Percentiles rank a stretch among this genome's conserved stretches.
These are phyloP conservation scores for Pelecanus crispus DNA, from an alignment of 2,113 vertebrate species.

Conservation along the genomic window DNA sequence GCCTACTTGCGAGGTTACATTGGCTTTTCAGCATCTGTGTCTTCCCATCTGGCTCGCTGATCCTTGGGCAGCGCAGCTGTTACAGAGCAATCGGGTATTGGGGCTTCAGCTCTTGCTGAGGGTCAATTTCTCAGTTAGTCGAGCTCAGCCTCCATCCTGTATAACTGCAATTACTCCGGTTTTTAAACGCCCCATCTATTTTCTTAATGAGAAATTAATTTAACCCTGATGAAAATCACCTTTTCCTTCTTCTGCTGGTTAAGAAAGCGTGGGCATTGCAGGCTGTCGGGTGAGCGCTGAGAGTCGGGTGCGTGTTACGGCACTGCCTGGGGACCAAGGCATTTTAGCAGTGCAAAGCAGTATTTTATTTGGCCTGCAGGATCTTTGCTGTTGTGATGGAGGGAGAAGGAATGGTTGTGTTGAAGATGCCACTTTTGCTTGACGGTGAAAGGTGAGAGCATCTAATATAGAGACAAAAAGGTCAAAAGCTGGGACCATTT, in stretches of 20 bases:
- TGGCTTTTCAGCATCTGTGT: background rate
- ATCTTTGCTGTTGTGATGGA: background rate
- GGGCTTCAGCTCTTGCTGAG: background rate
- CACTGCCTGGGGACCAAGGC: background rate
- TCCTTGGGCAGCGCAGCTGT: background rate
- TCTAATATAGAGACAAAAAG: background rate
- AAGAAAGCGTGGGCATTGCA: accelerated
- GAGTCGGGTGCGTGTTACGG: background rate
- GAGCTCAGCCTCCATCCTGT: background rate
- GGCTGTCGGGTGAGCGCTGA: background rate
- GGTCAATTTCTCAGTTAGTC: background rate
- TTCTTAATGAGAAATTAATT: background rate
- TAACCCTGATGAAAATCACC: background rate
- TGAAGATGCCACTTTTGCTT: no score
- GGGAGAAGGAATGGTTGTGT: background rate
- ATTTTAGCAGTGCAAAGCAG: background rate
- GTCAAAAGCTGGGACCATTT: background rate
- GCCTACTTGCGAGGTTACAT: background rate
- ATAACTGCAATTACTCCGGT: background rate
- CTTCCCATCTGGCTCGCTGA: background rate
- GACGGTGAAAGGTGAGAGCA: no score
- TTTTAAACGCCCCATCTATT: background rate
- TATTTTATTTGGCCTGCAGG: background rate
- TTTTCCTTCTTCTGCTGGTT: background rate
- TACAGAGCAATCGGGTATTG: background rate